Evolutionary conservation across 2,113 vertebrate genomes (phyloP).

Genomic region (Boulengeromyrus knoepffleri): DNA sequence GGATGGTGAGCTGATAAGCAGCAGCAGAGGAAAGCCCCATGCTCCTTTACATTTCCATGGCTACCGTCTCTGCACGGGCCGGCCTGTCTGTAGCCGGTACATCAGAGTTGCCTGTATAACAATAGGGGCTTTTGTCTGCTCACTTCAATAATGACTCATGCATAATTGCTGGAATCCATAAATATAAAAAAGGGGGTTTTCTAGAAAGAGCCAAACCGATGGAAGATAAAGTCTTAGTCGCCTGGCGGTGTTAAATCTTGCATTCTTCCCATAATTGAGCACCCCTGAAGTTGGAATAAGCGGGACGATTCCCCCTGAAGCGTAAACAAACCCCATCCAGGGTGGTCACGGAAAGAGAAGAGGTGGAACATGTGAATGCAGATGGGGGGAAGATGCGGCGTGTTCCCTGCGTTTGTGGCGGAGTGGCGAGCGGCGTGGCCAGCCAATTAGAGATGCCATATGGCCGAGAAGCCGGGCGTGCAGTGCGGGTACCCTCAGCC

Average conservation of each 20-base stretch:
- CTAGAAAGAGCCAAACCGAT: not conserved
- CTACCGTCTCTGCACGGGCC: not conserved
- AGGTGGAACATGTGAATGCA: not conserved
- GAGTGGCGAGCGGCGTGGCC: conserved; percentile 32
- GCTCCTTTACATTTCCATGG: not conserved
- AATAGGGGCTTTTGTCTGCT: not conserved
- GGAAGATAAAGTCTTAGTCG: not conserved
- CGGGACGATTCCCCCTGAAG: conserved; percentile 21
- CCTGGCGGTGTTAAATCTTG: conserved; percentile 24
- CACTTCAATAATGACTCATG: conserved; percentile 7
- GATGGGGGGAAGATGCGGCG: not conserved
- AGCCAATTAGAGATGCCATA: conserved; percentile 69
- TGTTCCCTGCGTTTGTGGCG: not conserved
- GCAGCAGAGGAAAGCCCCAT: not conserved
- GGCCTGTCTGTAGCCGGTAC: not conserved
- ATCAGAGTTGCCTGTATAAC: not conserved
- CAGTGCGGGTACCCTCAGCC: conserved; percentile 60
- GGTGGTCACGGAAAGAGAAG: not conserved
- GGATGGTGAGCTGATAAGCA: not conserved
- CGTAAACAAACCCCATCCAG: conserved; percentile 30
- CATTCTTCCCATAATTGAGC: conserved; percentile 17
- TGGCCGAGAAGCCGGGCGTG: conserved; percentile 49
- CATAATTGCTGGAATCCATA: not conserved
- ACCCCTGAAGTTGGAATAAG: not conserved
- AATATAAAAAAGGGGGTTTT: not conserved